Evolutionary conservation across 2,888 invertebrate genomes (phyloP).

Genomic region (Mythimna loreyi): DNA sequence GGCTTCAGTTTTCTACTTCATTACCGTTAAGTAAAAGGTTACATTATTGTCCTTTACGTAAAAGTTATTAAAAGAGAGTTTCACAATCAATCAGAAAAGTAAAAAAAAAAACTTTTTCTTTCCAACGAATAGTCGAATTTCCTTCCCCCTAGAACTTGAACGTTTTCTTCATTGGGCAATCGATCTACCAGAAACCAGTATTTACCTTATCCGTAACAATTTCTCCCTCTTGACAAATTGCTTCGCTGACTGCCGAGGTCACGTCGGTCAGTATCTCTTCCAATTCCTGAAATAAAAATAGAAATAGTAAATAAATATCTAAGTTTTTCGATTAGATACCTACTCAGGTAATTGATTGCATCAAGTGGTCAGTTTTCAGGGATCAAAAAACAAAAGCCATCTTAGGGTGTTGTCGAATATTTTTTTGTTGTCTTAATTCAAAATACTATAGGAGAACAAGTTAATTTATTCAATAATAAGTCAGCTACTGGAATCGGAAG

Average conservation of each 20-base stretch:
- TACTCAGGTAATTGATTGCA: slow-evolving; percentile 1
- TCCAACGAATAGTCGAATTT: slow-evolving; percentile 10
- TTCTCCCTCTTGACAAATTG: slow-evolving; percentile 96
- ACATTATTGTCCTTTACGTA: neutral
- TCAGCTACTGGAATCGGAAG: slow-evolving; percentile 55
- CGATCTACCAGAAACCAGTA: slow-evolving; percentile 22
- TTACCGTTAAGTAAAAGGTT: neutral
- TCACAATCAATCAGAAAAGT: slow-evolving; percentile 30
- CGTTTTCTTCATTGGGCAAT: slow-evolving; percentile 28
- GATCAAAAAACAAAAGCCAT: too few species aligned
- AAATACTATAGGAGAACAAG: slow-evolving; percentile 23
- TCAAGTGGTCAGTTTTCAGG: neutral
- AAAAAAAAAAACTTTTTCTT: slow-evolving; percentile 8
- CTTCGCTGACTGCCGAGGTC: slow-evolving; percentile 96
- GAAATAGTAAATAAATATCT: slow-evolving; percentile 26
- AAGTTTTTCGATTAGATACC: slow-evolving; percentile 7
- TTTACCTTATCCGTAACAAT: slow-evolving; percentile 95
- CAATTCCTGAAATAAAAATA: slow-evolving; percentile 93
- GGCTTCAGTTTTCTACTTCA: slow-evolving; percentile 15
- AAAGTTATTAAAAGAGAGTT: slow-evolving; percentile 30
- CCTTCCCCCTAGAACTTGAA: slow-evolving; percentile 8
- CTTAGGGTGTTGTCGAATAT: neutral
- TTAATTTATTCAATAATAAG: slow-evolving; percentile 57
- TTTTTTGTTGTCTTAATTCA: slow-evolving; percentile 3
- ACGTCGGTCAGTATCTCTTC: slow-evolving; percentile 98